phyloP scores from a whole-genome alignment of 2,888 invertebrate species.

The Calameuta idolon region DNA sequence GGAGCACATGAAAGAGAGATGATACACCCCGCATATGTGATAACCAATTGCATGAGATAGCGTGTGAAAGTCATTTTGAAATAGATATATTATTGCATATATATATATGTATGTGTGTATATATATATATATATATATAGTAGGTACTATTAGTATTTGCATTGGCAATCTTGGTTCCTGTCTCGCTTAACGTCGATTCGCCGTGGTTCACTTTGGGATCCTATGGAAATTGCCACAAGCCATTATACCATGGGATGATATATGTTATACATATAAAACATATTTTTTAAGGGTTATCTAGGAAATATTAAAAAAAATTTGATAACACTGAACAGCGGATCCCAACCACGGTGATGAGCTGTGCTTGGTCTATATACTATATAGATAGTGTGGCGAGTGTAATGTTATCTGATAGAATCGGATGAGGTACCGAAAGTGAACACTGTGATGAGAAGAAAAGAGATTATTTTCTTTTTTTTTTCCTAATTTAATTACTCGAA shows the following conservation, averaged over 20 bases:
- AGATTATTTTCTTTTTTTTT: not conserved
- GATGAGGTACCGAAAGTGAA: not conserved
- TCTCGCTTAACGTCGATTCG: conserved; percentile 60
- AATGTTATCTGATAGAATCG: not conserved
- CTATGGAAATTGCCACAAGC: not conserved
- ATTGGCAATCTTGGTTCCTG: conserved; percentile 66
- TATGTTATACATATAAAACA: not conserved
- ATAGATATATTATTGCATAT: not conserved
- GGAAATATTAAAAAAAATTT: not conserved
- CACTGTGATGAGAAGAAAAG: not conserved
- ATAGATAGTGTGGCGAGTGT: conserved; percentile 9
- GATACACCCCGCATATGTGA: not conserved
- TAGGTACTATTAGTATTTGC: conserved; percentile 21
- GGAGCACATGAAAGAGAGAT: not conserved
- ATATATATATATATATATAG: not conserved
- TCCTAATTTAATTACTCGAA: not conserved
- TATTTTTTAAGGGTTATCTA: conserved; percentile 20
- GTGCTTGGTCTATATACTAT: conserved; percentile 48
- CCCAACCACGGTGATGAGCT: conserved; percentile 49
- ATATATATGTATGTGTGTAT: not conserved
- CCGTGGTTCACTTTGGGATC: conserved; percentile 51
- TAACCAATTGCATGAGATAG: not conserved
- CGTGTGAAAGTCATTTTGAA: not conserved
- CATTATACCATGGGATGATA: not conserved
- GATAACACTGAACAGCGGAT: not conserved